Evolutionary conservation across 2,113 vertebrate genomes (phyloP), one percentile per base, ranked within the genome.

Genomic region (Romanogobio albipinnatus): DNA sequence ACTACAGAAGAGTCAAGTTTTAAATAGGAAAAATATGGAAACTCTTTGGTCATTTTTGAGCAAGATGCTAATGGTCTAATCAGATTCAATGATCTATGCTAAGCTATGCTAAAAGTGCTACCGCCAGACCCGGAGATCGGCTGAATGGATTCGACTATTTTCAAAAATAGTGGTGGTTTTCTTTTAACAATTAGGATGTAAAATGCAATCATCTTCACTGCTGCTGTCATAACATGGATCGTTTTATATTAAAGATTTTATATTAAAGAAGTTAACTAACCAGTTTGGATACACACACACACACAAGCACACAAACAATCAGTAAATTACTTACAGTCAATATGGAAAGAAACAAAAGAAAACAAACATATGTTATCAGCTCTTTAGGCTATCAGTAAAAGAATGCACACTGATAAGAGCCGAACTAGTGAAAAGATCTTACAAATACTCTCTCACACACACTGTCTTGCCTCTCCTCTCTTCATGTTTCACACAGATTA

Each of bases 381-480:
- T 71, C 24, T 71, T 86, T 49, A 76, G 85, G 85, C 82, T 86
- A 88, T 88, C 87, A 84, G 82, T 62, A 82, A 86, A 88, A 82
- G 77, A 74, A 88, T 84, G 87, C 82, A 79, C 64, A 61, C 22
- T 71, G 84, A 86, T 86, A 88, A 84, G 47, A 86, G 45, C 73
- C 47, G 15, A 68, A 76, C 81, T 70, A 66, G 39, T 43, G 36
- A 17, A 83, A 36, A 76, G 29, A 83, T 5, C n/a, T n/a, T 61
- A 71, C 56, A 66, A 59, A 82, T 71, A 49, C 66, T 73, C 53
- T 36, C 62, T 70, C 22, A 17, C 59, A 26, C 36, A 62, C 71
- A 84, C 19, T 6, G 24, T 66, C 19, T 70, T 64, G 36, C 43
- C 53, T 76, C 45, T 29, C 45, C 22, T 64, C 29, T 7, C 78